Base-by-base conservation (phyloP, 2,113 vertebrate genomes). In the Otus sunia region DNA sequence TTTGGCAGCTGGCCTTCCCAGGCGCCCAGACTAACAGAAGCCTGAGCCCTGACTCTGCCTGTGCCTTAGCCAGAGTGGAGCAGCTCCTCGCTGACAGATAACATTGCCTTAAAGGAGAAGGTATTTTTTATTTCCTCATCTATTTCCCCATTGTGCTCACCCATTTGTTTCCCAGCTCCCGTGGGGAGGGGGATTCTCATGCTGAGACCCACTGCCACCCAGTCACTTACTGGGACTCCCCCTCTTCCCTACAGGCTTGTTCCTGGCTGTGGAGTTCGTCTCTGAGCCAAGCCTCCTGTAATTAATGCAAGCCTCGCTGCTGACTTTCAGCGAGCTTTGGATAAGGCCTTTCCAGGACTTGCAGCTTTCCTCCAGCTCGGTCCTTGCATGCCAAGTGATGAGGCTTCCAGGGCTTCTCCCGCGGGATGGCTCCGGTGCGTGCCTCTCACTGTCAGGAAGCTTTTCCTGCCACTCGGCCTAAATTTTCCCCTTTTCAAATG, bases 21-120 rank as follows among this genome's bases (percentile, higher is more conserved):
- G 91, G 72, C 92, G 85, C 90, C 85, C 71, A 82, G 45, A 60
- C 77, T 95, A 73, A 91, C 92, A 97, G 95, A 94, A 97, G 94
- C 77, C 53, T 66, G 69, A 95, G 94, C 66, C 53, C 86, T 73
- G 82, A 64, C 63, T 93, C 74, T 88, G 77, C 84, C 41, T 93
- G 78, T 29, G 71, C 63, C 34, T 93, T 80, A 81, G 93, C 84
- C 87, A 78, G 67, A 88, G 56, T 2, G 0, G 60, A 92, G 52
- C 71, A 93, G 67, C 55, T 91, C 68, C 86, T 91, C 5, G 5
- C 83, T 4, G 50, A 85, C 77, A 96, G 91, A 91, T 87, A 91
- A 36, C 6, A 3, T 89, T 95, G 84, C 84, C 89, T 97, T 97
- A 97, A 97, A 97, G 96, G 86, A 94, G 77, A 91, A 95, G 52